A percentile compares a stretch with the other conserved stretches of the same genome.
These are phyloP conservation scores for Yoshiicerus persimilis DNA, from an alignment of 1,140 invertebrate genomes.

Conservation along the genomic window DNA sequence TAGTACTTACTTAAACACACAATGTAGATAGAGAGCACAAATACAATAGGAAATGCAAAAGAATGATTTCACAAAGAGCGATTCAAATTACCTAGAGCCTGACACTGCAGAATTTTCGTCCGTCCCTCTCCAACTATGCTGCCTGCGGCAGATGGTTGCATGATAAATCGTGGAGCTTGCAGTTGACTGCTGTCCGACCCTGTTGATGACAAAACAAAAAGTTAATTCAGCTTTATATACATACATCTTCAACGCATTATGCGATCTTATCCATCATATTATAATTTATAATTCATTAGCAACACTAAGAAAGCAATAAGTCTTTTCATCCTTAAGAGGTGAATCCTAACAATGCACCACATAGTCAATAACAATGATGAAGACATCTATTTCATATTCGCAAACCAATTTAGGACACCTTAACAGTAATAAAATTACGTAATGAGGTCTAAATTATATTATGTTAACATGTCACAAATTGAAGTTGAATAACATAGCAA, in stretches of 20 bases:
- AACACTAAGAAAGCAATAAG: not conserved
- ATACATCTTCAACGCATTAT: not conserved
- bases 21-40: not conserved
- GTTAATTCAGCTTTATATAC: not conserved
- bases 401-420: too few species aligned
- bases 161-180: conserved; percentile 79
- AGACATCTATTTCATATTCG: too few species aligned
- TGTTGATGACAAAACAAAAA: conserved; percentile 11
- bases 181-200: conserved; percentile 52
- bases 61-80: not conserved
- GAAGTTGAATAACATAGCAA: too few species aligned
- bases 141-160: conserved; percentile 76
- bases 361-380: too few species aligned
- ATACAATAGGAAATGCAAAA: not conserved
- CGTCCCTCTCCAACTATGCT: conserved; percentile 81
- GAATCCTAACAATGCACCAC: too few species aligned
- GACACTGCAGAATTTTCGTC: conserved; percentile 86
- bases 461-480: too few species aligned
- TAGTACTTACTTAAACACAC: not conserved
- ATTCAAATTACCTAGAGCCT: conserved; percentile 50
- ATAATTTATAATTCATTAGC: not conserved
- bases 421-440: too few species aligned
- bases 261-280: not conserved
- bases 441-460: too few species aligned
- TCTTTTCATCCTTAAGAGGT: too few species aligned